Evolutionary conservation across 2,797 vertebrate genomes (phyloP), one percentile per base, ranked within the genome.

Genomic region (Ibycter americanus): DNA sequence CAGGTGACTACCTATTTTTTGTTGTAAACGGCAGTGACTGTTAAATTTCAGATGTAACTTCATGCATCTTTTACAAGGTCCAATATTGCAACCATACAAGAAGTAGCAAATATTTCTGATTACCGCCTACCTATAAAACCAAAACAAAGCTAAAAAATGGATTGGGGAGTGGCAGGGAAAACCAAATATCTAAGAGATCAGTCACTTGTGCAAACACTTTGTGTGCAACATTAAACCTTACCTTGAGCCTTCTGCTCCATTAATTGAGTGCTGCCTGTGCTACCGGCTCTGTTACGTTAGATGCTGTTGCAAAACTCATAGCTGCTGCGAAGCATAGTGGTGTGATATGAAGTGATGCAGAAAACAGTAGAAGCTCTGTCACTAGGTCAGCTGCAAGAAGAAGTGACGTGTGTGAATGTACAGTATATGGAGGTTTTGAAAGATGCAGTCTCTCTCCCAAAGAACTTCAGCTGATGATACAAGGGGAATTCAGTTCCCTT

Each of bases 401-500:
- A 96, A 97, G 92, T 94, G 96, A 94, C 27, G 67, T 97, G 96
- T 93, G 58, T 97, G 97, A 98, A 97, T 98, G 95, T 97, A 98
- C 97, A 97, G 97, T 97, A 97, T 95, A 83, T n/a, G 79, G 94
- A 89, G 72, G 97, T 96, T 96, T 97, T 98, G 97, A 98, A 98
- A 98, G 97, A 98, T 98, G 93, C 91, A 96, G 97, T 98, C 97
- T 98, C 92, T 87, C 73, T 91, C 93, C 97, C 89, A 97, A 97
- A 98, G 93, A 97, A 97, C 96, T 97, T 96, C 97, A 97, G 95
- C 96, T 97, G 91, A 97, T 89, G 91, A 97, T 89, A 98, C 97
- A 98, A 98, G 97, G 97, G 97, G 96, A 98, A 97, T 97, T 98
- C 97, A 98, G 97, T 98, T 97, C 97, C 91, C 96, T 93, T 98